These are phyloP conservation scores for Sparidentex hasta DNA, from an alignment of 2,797 vertebrate species.

Conservation along the genomic window DNA sequence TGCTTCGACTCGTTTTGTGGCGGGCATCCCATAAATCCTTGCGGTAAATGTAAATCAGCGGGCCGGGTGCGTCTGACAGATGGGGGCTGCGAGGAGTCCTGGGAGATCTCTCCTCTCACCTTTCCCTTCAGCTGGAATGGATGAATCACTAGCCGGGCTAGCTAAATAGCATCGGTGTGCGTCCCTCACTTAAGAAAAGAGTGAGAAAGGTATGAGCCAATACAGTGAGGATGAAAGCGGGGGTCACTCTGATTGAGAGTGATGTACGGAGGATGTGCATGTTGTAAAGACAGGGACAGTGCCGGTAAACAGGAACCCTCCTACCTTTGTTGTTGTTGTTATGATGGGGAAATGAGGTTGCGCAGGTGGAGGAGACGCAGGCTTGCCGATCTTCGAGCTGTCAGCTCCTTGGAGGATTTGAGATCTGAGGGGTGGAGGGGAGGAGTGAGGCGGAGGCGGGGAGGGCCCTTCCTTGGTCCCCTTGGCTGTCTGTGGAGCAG, in stretches of 20 bases:
- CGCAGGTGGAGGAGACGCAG: conserved; percentile 84
- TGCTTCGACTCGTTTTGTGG: conserved; percentile 94
- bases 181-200: conserved; percentile 85
- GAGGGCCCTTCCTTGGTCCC: conserved; percentile 85
- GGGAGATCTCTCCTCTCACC: conserved; percentile 94
- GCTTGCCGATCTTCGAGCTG: conserved; percentile 88
- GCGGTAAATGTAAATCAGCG: conserved; percentile 93
- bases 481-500: conserved; percentile 88
- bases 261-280: conserved; percentile 49
- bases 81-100: conserved; percentile 88
- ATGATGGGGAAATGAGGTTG: conserved; percentile 80
- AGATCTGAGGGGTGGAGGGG: conserved; percentile 83
- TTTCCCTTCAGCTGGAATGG: conserved; percentile 94
- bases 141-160: conserved; percentile 85
- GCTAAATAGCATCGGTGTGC: conserved; percentile 80
- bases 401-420: conserved; percentile 89
- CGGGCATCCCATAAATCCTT: conserved; percentile 96
- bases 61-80: conserved; percentile 91
- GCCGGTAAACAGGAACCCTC: conserved; percentile 51
- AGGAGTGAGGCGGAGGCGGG: conserved; percentile 75
- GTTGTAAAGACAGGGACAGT: conserved; percentile 26
- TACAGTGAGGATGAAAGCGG: conserved; percentile 28
- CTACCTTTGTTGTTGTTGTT: conserved; percentile 79
- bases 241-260: conserved; percentile 64
- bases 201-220: conserved; percentile 40